phyloP scores from a whole-genome alignment of 2,113 vertebrate species.

The Turnix velox region DNA sequence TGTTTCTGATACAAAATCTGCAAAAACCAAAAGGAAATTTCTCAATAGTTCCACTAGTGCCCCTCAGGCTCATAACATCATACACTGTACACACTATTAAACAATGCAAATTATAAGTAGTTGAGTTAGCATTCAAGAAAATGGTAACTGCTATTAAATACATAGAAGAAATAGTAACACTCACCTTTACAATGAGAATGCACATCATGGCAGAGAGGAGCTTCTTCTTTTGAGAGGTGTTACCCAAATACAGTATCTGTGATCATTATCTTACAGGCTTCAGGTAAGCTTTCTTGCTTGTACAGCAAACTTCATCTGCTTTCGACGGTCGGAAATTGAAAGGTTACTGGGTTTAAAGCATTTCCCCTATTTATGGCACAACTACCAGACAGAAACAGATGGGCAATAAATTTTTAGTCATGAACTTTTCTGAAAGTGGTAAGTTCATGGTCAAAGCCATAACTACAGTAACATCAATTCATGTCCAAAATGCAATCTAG shows the following conservation, averaged over 20 bases:
- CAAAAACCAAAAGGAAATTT: not conserved
- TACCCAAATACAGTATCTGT: not conserved
- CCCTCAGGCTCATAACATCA: not conserved
- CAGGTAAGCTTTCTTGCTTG: not conserved
- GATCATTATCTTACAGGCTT: not conserved
- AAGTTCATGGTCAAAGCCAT: slow-evolving; percentile 42
- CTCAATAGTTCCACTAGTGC: not conserved
- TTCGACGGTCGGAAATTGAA: not conserved
- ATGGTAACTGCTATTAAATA: not conserved
- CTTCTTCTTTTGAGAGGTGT: not conserved
- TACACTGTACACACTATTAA: not conserved
- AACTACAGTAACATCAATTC: not conserved
- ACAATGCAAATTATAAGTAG: not conserved
- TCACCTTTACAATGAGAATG: not conserved
- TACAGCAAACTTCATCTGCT: not conserved
- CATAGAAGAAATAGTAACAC: not conserved
- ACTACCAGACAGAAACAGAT: slow-evolving; percentile 45
- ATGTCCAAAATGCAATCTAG: slow-evolving; percentile 29
- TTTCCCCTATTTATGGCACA: not conserved
- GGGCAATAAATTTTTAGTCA: slow-evolving; percentile 17
- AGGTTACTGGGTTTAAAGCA: slow-evolving; percentile 6
- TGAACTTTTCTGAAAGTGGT: not conserved
- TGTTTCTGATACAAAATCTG: not conserved
- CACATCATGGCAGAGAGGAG: not conserved
- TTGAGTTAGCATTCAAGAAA: not conserved